These are phyloP conservation scores for Nansenia antarctica DNA, from an alignment of 2,113 vertebrate species.

Conservation along the genomic window DNA sequence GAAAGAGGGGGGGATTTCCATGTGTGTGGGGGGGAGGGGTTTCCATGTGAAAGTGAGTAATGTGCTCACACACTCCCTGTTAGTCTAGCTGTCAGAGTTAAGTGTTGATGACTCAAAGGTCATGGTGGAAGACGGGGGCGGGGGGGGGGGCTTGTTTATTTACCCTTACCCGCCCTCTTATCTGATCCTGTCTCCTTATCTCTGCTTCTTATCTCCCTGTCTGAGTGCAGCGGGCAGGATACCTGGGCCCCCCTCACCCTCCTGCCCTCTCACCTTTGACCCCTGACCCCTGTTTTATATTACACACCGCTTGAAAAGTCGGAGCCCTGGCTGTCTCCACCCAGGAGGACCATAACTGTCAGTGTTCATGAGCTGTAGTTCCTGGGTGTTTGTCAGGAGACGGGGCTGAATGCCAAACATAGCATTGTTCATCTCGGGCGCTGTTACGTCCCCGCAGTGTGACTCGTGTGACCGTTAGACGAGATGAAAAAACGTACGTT, in stretches of 20 bases:
- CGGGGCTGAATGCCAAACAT: no score
- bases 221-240: not conserved
- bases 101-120: constrained; percentile 13
- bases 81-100: not conserved
- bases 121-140: not conserved
- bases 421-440: no score
- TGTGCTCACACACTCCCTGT: constrained; percentile 35
- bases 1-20: no score
- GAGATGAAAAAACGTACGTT: no score
- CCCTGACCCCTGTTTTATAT: not conserved
- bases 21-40: no score
- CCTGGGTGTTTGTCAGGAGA: no score
- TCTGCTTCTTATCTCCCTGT: constrained; percentile 11
- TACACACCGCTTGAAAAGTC: no score
- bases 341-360: not conserved
- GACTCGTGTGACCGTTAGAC: no score
- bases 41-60: constrained; percentile 61
- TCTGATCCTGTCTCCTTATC: constrained; percentile 21
- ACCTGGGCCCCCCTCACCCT: not conserved
- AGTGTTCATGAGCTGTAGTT: no score
- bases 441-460: no score
- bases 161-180: constrained; percentile 18
- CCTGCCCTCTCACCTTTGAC: constrained; percentile 5
- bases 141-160: not conserved
- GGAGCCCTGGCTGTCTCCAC: not conserved